Evolutionary conservation across 2,797 vertebrate genomes (phyloP), one percentile per base, ranked within the genome.

Genomic region (Gouania willdenowi): DNA sequence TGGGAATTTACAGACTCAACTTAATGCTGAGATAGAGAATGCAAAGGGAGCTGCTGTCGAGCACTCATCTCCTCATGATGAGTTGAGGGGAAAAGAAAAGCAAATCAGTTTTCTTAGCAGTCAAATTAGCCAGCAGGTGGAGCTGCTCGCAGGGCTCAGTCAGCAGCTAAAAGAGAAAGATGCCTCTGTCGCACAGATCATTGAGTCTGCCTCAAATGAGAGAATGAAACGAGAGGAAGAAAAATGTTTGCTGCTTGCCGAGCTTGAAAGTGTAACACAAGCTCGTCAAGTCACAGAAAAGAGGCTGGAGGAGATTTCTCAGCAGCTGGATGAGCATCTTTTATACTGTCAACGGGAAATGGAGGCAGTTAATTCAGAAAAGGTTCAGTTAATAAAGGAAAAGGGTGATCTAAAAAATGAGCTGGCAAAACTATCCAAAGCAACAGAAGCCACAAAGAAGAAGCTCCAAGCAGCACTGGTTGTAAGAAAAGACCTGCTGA

Each of bases 391-490:
- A 32, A 4, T 64, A 9, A 78, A 61, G 22, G 81, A 84, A 35
- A 90, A 82, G 1, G 75, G 78, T 2, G 59, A 86, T 17, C 41
- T 89, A 4, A 82, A 79, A 69, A 9, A 32, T 1, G 80, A 87
- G 15, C 36, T 90, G 2, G 55, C 71, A 12, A 86, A 82, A 39
- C 27, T 84, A 6, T 60, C 58, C 0, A 91, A 91, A 75, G 92
- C 94, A 40, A 93, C 88, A 67, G 92, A 94, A 2, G 81, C 70
- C 0, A 19, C 86, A 10, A 94, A 87, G 72, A 93, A 90, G 73
- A 95, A 94, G 45, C 87, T 94, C 27, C 92, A 94, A 38, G 93
- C 91, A 2, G 89, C 89, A 0, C 70, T 94, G 15, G 30, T 93
- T 12, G 31, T 92, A 8, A 88, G 92, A 19, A 91, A 91, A 58